Base-by-base conservation (phyloP, 2,113 vertebrate species). In the Amphilophus citrinellus region DNA sequence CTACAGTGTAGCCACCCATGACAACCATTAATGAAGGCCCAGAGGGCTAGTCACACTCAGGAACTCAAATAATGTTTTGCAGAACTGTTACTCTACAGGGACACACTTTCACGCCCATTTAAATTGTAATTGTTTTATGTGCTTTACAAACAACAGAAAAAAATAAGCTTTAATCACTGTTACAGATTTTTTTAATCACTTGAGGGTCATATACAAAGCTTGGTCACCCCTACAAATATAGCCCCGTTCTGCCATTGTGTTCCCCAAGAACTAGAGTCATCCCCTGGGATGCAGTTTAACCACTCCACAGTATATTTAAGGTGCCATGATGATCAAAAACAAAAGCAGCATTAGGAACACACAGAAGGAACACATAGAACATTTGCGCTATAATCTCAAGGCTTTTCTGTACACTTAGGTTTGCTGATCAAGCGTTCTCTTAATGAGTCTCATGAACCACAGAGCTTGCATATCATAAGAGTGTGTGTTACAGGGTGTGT, bases 351-450 rank as follows among this genome's bases (percentile, higher is more conserved):
- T 35, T 39, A 76, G 14, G 63, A 85, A 22, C n/a, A n/a, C n/a
- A n/a, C 56, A 63, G 13, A 76, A 56, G 66, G 58, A 65, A 76
- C 32, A 80, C 76, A n/a, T 57, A 44, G 77, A 57, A 73, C 24
- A 75, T 39, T 79, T 58, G 15, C 68, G 7, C 80, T 88, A 84
- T 80, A 83, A 88, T 89, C 77, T 91, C 77, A 83, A 81, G 84
- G 85, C 68, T 89, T 88, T 63, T 83, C 59, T 90, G 63, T 73
- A 75, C 68, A 83, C 56, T 71, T 65, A 60, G 9, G 6, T 50
- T 80, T 85, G 80, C 59, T 83, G 22, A 78, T 77, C 79, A 81
- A 82, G 66, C 37, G 24, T 57, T 65, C 60, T 73, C 30, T 81
- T 84, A 80, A 73, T 60, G 60, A 77, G 42, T 78, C 73, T 68